Evolutionary conservation across 2,797 vertebrate genomes (phyloP), one percentile per base, ranked within the genome.

Genomic region (Pangasius sanitwongsei): DNA sequence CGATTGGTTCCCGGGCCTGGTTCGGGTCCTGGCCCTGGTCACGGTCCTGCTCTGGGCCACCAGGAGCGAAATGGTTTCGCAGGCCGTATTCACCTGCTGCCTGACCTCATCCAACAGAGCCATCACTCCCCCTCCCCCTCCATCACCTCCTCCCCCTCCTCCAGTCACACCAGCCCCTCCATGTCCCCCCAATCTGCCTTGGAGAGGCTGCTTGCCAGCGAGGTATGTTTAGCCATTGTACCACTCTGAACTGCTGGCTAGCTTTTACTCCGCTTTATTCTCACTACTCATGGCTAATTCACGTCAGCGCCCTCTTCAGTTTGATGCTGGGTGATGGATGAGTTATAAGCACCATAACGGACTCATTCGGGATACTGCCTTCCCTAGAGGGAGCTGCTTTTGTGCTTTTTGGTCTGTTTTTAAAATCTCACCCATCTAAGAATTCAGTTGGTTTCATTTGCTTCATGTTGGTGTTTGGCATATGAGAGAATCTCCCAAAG

Each of bases 31-130:
- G 96, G 96, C 83, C 91, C 83, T 44, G 89, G 91, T 90, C 87
- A 82, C 9, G 87, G 57, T 95, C 97, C 96, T 88, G 90, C 28
- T 83, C 65, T 93, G 31, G 92, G 91, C 96, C 97, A 96, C 93
- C 97, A 96, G 96, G 98, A 99, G 97, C 98, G 98, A 97, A 99
- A 98, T 95, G 97, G 98, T 97, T 98, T 98, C 97, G 96, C 97
- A 91, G 96, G 97, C 95, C 97, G 95, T 96, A 97, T 97, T 96
- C 97, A 98, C 96, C 98, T 98, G 97, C 98, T 99, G 93, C 98
- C 98, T 95, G 98, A 99, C 97, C 98, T 99, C 97, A 98, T 99
- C 97, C 98, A 99, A 96, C 98, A 99, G 97, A 99, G 98, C 97
- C 98, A 99, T 96, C 98, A 97, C 97, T 97, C 98, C 97, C 97